Percentiles rank a stretch among this genome's conserved stretches.
phyloP scores from a whole-genome alignment of 2,113 vertebrate genomes.

The Ophiodon elongatus region DNA sequence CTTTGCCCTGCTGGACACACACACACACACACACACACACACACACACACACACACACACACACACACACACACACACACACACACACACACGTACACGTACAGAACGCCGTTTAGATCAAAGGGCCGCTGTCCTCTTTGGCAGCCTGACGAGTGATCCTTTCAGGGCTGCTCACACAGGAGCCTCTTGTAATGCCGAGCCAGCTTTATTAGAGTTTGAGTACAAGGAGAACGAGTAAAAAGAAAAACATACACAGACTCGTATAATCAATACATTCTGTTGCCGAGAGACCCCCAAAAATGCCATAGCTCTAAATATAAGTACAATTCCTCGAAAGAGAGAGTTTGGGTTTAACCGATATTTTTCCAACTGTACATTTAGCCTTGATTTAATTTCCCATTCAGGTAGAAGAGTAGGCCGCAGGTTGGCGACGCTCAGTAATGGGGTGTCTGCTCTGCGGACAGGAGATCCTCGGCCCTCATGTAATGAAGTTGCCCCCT shows the following conservation, averaged over 20 bases:
- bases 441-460: constrained; percentile 28
- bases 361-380: constrained; percentile 8
- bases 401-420: constrained; percentile 17
- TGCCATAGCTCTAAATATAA: constrained; percentile 20
- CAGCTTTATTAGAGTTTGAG: constrained; percentile 70
- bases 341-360: not conserved
- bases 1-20: constrained; percentile 52
- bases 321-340: not conserved
- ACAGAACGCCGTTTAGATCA: constrained; percentile 69
- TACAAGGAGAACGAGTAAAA: constrained; percentile 32
- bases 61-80: constrained; percentile 43
- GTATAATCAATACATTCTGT: constrained; percentile 42
- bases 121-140: constrained; percentile 77
- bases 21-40: constrained; percentile 39
- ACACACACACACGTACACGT: constrained; percentile 37
- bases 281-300: constrained; percentile 7
- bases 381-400: constrained; percentile 25
- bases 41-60: constrained; percentile 42
- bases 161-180: constrained; percentile 76
- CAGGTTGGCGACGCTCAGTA: constrained; percentile 23
- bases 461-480: constrained; percentile 29
- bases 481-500: constrained; percentile 50
- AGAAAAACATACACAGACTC: constrained; percentile 12
- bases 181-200: constrained; percentile 72
- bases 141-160: constrained; percentile 76